Evolutionary conservation across 2,113 vertebrate species (phyloP), one percentile per base, ranked within the genome.

Genomic region (Pelodiscus sinensis): DNA sequence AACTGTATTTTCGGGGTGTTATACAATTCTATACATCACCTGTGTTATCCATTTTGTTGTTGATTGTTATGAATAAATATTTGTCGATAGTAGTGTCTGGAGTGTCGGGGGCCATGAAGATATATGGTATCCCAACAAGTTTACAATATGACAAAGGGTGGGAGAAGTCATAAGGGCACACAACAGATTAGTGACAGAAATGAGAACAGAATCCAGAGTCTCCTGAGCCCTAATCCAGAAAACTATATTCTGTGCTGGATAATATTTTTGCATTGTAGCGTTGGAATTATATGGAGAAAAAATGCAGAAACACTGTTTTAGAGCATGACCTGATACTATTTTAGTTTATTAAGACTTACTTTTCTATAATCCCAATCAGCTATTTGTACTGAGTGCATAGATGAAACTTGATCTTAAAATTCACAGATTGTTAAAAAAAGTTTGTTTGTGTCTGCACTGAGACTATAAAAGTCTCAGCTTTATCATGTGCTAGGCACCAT

Each of bases 121-220:
- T 44, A 71, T 82, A 88, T 84, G 29, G 44, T 35, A 3, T 0
- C 25, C 54, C 58, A 2, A 51, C 31, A 81, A 83, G 4, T 68
- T 11, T 2, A 2, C 10, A 14, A 50, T 44, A 22, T 56, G 44
- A 87, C 73, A 87, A 16, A 15, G 60, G 54, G 1, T 13, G 3
- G 0, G 11, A 12, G 85, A 44, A 0, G 21, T 75, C 25, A 31
- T n/a, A 5, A 62, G 50, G 56, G 79, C 3, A 6, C 54, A 77
- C 31, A 71, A 9, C 15, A 25, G 8, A 9, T 4, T 73, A 25
- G 62, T 62, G 81, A 25, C 78, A 55, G 35, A 25, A 75, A 3
- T 38, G 35, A n/a, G 44, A 82, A 4, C 14, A 80, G 85, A 81
- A 56, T 11, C 0, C 1, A 0, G 8, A 54, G 35, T 24, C 24